Percentiles rank a stretch among this genome's conserved stretches.
Conservation (phyloP, 2,888 invertebrate species). For the Gerris lacustris region DNA sequence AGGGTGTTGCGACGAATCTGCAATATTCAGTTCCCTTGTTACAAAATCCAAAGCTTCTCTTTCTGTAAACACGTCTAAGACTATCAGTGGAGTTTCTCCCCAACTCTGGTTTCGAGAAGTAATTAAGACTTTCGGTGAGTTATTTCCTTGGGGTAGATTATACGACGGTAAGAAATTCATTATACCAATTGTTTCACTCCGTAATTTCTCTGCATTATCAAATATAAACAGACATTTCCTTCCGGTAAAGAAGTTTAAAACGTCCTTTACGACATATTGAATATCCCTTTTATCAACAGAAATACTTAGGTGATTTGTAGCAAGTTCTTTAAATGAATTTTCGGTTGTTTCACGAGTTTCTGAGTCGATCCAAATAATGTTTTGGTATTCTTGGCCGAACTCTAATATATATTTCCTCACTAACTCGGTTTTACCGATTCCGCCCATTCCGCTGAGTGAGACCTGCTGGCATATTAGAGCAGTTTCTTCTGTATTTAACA, state of each 20-base stretch:
- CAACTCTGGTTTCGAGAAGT: conserved; percentile 20
- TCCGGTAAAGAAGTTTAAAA: conserved; percentile 17
- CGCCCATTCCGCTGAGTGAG: conserved; percentile 13
- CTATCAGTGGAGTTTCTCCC: not conserved
- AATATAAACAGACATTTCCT: conserved; percentile 20
- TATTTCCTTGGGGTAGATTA: not conserved
- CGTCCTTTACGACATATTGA: conserved; percentile 15
- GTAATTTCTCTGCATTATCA: conserved; percentile 18
- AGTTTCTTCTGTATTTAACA: not conserved
- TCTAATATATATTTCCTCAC: conserved; percentile 16
- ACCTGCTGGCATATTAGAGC: conserved; percentile 4
- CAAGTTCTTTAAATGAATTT: conserved; percentile 15
- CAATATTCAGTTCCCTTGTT: not conserved
- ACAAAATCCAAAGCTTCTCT: conserved; percentile 11
- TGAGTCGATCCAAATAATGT: conserved; percentile 23
- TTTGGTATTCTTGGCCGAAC: conserved; percentile 11
- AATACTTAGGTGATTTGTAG: not conserved
- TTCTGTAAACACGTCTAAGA: conserved; percentile 3
- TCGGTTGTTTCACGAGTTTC: conserved; percentile 12
- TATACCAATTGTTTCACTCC: not conserved
- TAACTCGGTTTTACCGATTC: conserved; percentile 23
- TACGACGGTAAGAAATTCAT: conserved; percentile 15
- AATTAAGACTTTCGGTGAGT: conserved; percentile 18
- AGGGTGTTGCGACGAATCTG: not conserved
- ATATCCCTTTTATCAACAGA: not conserved